These are phyloP conservation scores for Terrapene triunguis DNA, from an alignment of 2,113 vertebrate genomes.

Conservation along the genomic window DNA sequence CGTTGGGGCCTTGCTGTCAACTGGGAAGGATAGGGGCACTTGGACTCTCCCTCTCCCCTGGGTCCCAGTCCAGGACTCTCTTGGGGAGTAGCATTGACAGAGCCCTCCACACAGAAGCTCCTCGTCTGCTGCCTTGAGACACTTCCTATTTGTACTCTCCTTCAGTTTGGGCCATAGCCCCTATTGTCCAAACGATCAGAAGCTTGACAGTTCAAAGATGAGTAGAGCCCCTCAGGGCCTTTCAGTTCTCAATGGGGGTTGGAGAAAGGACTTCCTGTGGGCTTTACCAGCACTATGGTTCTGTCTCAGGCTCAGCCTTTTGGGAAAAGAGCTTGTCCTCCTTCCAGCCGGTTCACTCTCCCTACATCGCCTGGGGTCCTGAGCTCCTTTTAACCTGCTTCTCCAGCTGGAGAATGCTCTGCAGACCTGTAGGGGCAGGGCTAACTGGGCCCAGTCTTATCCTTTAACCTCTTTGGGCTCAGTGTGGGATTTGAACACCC, in stretches of 20 bases:
- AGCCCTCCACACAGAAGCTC: neutral
- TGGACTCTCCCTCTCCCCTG: neutral
- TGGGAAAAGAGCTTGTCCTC: neutral
- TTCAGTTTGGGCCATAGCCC: neutral
- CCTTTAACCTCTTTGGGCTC: neutral
- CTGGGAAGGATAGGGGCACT: too few species aligned
- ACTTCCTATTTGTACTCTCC: neutral
- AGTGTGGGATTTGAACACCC: neutral
- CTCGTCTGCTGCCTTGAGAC: neutral
- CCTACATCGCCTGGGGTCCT: neutral
- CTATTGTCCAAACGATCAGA: neutral
- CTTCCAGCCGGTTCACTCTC: neutral
- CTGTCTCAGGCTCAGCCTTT: neutral
- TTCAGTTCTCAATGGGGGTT: neutral
- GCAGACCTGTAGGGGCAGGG: neutral
- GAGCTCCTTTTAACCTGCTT: neutral
- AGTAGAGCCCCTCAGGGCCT: neutral
- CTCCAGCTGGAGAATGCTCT: neutral
- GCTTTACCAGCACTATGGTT: neutral
- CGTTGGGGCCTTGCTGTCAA: neutral
- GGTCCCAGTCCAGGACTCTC: neutral
- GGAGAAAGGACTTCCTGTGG: neutral
- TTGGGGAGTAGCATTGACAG: neutral
- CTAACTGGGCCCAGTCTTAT: neutral
- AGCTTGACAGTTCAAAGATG: neutral